A percentile compares a stretch with the other conserved stretches of the same genome.
Evolutionary conservation across 1,140 invertebrate species (phyloP).

Genomic region (Zaprionus davidi): DNA sequence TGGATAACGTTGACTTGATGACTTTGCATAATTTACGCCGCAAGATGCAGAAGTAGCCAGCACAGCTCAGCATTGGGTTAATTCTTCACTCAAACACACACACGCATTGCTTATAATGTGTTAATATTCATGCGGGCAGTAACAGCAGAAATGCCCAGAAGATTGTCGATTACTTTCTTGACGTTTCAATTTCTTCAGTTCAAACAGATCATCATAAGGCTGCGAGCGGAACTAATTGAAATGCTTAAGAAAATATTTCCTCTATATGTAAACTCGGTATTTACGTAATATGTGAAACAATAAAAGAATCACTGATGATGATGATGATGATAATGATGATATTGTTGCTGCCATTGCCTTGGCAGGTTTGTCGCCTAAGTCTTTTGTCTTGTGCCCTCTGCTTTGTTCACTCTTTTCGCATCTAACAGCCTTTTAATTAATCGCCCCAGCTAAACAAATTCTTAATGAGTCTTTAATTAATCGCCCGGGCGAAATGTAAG

Average conservation of each 20-base stretch:
- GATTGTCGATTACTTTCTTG: constrained; percentile 33
- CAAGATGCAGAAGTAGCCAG: constrained; percentile 23
- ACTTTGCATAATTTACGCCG: constrained; percentile 79
- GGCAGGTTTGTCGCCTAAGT: constrained; percentile 52
- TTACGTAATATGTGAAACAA: not conserved
- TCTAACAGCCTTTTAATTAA: constrained; percentile 75
- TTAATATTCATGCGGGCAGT: constrained; percentile 68
- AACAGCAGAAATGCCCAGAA: constrained; percentile 30
- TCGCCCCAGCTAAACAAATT: constrained; percentile 69
- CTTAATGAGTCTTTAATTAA: constrained; percentile 82
- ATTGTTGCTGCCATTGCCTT: constrained; percentile 12
- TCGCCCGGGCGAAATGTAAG: constrained; percentile 60
- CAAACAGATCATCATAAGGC: too few relatives aligned
- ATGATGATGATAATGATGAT: not conserved
- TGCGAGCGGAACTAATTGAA: not conserved
- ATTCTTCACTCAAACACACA: constrained; percentile 78
- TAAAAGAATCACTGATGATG: constrained; percentile 3
- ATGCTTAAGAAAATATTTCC: not conserved
- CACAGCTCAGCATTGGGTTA: constrained; percentile 44
- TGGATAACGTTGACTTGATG: constrained; percentile 81
- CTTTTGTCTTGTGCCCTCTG: constrained; percentile 45
- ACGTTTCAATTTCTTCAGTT: constrained; percentile 65
- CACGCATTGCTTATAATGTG: constrained; percentile 75
- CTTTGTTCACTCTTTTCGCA: constrained; percentile 42
- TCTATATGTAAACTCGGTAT: not conserved